Conservation (phyloP, 2,888 invertebrate species). For the Tryphoninae sp. region DNA sequence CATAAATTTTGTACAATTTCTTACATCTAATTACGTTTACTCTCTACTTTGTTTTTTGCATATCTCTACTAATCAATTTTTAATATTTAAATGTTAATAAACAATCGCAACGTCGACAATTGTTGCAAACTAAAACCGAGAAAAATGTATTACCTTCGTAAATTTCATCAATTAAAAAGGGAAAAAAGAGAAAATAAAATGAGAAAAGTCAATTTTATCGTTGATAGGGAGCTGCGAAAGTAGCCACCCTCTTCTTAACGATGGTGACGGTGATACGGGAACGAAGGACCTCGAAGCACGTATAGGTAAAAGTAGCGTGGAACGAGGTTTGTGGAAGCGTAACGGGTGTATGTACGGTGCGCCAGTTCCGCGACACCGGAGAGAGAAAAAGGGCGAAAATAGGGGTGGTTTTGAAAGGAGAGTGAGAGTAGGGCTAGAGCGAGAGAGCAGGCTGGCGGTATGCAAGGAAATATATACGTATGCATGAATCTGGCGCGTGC, state of each 20-base stretch:
- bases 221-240: too few species aligned
- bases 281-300: not conserved
- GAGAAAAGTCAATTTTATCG: too few species aligned
- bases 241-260: not conserved
- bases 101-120: too few species aligned
- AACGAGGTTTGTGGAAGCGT: constrained; percentile 4
- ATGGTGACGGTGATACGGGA: constrained; percentile 1
- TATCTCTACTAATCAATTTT: too few species aligned
- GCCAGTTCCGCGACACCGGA: constrained; percentile 31
- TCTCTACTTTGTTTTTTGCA: too few species aligned
- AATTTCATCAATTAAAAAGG: too few species aligned
- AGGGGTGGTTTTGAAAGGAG: not conserved
- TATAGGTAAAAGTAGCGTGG: constrained; percentile 3
- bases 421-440: not conserved
- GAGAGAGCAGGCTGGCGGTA: constrained; percentile 54
- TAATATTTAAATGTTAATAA: too few species aligned
- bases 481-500: constrained; percentile 72
- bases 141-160: too few species aligned
- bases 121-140: too few species aligned
- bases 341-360: constrained; percentile 9
- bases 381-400: constrained; percentile 20
- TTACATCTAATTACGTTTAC: too few species aligned
- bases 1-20: too few species aligned
- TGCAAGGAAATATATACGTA: constrained; percentile 56
- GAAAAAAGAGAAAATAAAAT: too few species aligned